phyloP scores from a whole-genome alignment of 2,113 vertebrate genomes.

The Chrysemys picta region DNA sequence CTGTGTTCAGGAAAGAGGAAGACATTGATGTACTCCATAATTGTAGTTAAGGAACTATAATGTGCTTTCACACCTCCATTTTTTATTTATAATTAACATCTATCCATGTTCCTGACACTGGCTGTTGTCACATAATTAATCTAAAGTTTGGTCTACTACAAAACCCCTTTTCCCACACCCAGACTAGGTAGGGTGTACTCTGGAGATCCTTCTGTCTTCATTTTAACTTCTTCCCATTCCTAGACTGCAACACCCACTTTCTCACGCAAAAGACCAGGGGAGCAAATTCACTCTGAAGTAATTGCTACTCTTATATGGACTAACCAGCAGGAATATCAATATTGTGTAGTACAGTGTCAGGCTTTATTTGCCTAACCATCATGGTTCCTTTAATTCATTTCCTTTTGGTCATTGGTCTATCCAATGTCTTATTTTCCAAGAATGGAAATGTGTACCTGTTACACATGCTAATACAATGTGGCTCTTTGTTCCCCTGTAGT shows the following conservation, averaged over 20 bases:
- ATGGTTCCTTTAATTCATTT: background rate
- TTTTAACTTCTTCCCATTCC: background rate
- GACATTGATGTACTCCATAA: background rate
- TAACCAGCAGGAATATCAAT: background rate
- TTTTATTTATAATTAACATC: background rate
- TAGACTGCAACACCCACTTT: background rate
- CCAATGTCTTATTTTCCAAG: slow-evolving; percentile 40
- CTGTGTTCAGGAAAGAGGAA: background rate
- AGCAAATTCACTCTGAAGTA: background rate
- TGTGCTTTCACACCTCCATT: background rate
- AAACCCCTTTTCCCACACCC: background rate
- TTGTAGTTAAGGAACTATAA: background rate
- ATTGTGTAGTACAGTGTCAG: background rate
- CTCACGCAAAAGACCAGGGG: background rate
- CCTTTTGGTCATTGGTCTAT: background rate
- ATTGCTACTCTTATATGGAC: background rate
- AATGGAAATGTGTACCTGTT: background rate
- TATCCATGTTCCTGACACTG: background rate
- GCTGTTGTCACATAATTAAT: background rate
- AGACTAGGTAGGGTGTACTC: background rate
- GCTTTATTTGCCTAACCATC: background rate
- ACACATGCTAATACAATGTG: background rate
- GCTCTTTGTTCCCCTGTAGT: background rate
- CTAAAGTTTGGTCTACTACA: background rate
- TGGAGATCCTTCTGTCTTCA: background rate